phyloP scores from a whole-genome alignment of 2,113 vertebrate species.

The Pachycephala philippinensis region DNA sequence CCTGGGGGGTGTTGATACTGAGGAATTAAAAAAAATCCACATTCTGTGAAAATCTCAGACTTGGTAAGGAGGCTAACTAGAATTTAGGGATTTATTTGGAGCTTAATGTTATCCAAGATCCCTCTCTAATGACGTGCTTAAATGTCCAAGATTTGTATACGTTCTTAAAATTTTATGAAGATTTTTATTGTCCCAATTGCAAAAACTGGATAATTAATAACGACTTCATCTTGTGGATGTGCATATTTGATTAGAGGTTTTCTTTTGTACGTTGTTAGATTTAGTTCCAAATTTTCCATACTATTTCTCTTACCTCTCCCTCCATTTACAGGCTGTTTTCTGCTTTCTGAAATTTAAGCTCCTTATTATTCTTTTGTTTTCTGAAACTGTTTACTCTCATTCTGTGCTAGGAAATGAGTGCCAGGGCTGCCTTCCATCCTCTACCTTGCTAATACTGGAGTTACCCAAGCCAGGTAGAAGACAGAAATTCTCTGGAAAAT shows the following conservation, averaged over 20 bases:
- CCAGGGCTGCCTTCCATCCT: not conserved
- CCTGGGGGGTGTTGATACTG: accelerated
- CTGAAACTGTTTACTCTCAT: not conserved
- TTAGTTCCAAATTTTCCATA: not conserved
- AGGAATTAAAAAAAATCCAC: not conserved
- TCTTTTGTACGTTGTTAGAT: not conserved
- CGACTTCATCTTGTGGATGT: not conserved
- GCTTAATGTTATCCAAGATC: not conserved
- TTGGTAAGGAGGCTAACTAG: not conserved
- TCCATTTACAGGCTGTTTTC: not conserved
- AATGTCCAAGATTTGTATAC: accelerated
- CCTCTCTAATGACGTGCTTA: not conserved
- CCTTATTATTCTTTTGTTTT: not conserved
- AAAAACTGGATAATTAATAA: not conserved
- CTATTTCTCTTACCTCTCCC: not conserved
- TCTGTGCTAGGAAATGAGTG: not conserved
- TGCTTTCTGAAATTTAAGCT: not conserved
- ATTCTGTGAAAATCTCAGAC: not conserved
- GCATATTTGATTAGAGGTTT: not conserved
- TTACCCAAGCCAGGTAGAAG: not conserved
- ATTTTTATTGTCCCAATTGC: not conserved
- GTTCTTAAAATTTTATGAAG: not conserved
- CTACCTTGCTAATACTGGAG: not conserved
- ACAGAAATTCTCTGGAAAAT: not conserved
- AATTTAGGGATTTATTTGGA: not conserved